Base-by-base conservation (phyloP, 2,113 vertebrate species). In the Furnarius figulus region DNA sequence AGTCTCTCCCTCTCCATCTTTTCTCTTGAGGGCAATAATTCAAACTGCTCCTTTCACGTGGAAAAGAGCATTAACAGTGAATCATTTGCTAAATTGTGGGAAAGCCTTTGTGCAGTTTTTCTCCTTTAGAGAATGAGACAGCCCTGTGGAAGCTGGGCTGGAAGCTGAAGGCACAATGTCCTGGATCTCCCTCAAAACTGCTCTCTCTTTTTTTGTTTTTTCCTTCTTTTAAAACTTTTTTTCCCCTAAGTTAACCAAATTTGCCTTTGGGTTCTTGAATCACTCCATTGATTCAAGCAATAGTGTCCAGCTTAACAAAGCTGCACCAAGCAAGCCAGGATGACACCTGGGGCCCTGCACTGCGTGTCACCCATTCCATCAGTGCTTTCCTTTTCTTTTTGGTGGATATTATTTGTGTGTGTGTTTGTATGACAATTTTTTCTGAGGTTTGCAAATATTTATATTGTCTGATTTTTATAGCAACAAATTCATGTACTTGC, bases 171-270 rank as follows among this genome's bases (percentile, higher is more conserved):
- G 47, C 82, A 63, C 8, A 35, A 28, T 71, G 95, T 98, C 96
- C 98, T 98, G 98, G 98, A 98, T 98, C 98, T 98, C 91, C 97
- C 49, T 98, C 97, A 93, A 91, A 97, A 97, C 80, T 96, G 81
- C 78, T 81, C 87, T 75, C 85, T 75, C 31, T 71, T 23, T 25
- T 46, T 46, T 33, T 6, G 68, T 23, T 25, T 46, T 46, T 33
- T 6, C 14, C n/a, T 50, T 84, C 4, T 24, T 37, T 58, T 68
- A 30, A 52, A 53, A 14, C 0, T 5, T 65, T 83, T 81, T 81
- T 53, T 44, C 19, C 13, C 30, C 31, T 58, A 39, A 52, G 8
- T 92, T 86, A 72, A 97, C 72, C 95, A 94, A 92, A 95, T 92
- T 78, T 93, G 88, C 81, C 84, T 97, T 95, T 97, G 97, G 95